These are phyloP conservation scores for Trachemys scripta DNA, from an alignment of 2,113 vertebrate species.

Conservation along the genomic window DNA sequence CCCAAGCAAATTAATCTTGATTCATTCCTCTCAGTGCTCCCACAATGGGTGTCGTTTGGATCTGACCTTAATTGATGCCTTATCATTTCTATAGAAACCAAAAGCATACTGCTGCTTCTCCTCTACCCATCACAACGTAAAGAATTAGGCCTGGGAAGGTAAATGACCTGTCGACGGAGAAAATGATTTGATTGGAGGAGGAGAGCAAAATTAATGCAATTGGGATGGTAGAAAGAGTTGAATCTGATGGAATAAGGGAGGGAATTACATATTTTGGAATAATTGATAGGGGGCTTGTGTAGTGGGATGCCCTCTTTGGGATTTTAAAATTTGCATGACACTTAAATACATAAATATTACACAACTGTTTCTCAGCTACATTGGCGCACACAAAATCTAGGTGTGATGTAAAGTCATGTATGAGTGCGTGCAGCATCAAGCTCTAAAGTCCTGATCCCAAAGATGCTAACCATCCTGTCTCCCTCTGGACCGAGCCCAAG, in stretches of 20 bases:
- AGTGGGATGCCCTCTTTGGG: neutral
- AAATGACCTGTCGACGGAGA: neutral
- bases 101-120: neutral
- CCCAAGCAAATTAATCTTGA: neutral
- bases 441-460: neutral
- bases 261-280: neutral
- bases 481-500: neutral
- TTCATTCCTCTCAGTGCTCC: neutral
- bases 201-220: neutral
- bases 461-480: fast-evolving
- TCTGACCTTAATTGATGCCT: neutral
- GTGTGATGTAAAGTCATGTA: neutral
- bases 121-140: neutral
- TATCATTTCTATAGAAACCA: neutral
- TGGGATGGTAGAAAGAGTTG: neutral
- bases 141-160: neutral
- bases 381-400: neutral
- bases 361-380: neutral
- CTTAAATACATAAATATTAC: neutral
- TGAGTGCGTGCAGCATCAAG: neutral
- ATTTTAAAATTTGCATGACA: neutral
- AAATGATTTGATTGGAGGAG: neutral
- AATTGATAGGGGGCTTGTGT: neutral
- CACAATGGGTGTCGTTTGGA: neutral
- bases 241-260: neutral